Conservation (phyloP, 2,113 vertebrate genomes). For the Diphyllodes magnificus region DNA sequence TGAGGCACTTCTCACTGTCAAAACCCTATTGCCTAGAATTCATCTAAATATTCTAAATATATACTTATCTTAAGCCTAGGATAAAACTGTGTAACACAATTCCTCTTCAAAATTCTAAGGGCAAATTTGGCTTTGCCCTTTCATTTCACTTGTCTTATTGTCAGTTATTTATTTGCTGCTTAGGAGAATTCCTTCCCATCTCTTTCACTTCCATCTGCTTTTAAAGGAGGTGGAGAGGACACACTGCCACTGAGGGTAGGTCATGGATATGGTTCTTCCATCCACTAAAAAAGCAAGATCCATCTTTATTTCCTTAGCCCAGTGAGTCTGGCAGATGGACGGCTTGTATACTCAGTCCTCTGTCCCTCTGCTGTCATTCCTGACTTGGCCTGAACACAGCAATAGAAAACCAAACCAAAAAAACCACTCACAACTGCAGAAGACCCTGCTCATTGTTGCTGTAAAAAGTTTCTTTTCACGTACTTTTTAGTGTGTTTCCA, state of each 20-base stretch:
- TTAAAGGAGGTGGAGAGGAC: background rate
- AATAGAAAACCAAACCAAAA: background rate
- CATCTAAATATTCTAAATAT: background rate
- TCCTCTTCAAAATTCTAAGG: background rate
- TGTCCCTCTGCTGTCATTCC: background rate
- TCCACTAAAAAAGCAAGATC: background rate
- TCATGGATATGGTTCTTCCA: background rate
- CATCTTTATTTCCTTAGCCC: background rate
- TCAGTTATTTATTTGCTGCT: background rate
- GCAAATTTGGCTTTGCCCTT: background rate
- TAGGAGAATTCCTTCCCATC: background rate
- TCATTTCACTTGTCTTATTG: background rate
- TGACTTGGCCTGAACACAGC: background rate
- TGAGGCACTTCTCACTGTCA: background rate
- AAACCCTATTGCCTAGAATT: background rate
- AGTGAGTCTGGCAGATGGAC: background rate
- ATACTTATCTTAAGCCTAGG: background rate
- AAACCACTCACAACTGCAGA: background rate
- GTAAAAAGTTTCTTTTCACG: background rate
- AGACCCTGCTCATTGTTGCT: background rate
- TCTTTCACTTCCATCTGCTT: background rate
- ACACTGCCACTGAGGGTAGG: background rate
- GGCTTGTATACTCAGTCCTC: background rate
- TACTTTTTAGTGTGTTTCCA: background rate
- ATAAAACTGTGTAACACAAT: background rate